Base-by-base conservation (phyloP, 1,140 invertebrate genomes). In the Mercenaria mercenaria region DNA sequence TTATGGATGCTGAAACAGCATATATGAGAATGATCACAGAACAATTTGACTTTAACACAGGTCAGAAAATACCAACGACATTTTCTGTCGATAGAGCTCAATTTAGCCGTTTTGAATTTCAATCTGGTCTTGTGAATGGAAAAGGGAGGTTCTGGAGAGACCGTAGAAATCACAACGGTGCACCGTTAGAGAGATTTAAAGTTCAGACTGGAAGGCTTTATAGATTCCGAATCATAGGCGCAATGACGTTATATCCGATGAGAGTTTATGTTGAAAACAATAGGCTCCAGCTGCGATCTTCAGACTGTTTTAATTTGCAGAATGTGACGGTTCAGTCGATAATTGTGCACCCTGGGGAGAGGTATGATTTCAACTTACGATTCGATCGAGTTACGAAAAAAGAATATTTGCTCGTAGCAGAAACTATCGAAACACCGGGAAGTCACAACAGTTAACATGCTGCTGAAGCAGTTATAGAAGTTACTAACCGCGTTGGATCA, bases 391-490 rank as follows among this genome's bases (percentile, higher is more conserved):
- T 97, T 87, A 94, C 96, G 0, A 96, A 97, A 1, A 97, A 96
- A 61, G 97, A 93, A 52, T 99, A 98, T 95, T 98, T 98, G 98
- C 97, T 99, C 52, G 96, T 97, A 37, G 98, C 98, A 13, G 80
- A 90, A 26, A 93, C 89, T 23, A 77, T 94, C 26, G 92, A 93
- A 89, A 85, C 26, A 13, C 29, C 41, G 0, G 39, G 77, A 96
- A 96, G 97, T 88, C 26, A 13, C 37, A 2, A 34, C 26, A 90
- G 34, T 56, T 83, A 76, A 23, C 90, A 92, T 52, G 88, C 89
- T 10, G 97, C 97, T 81, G 98, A 82, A 15, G 98, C 97, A 6
- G 97, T 99, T 64, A 94, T 99, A 10, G 97, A 97, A 79, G 99
- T 99, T 93, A 2, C 97, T 84, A 97, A 69, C 23, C 34, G 15